Evolutionary conservation across 2,113 vertebrate genomes (phyloP), one percentile per base, ranked within the genome.

Genomic region (Platysteira castanea): DNA sequence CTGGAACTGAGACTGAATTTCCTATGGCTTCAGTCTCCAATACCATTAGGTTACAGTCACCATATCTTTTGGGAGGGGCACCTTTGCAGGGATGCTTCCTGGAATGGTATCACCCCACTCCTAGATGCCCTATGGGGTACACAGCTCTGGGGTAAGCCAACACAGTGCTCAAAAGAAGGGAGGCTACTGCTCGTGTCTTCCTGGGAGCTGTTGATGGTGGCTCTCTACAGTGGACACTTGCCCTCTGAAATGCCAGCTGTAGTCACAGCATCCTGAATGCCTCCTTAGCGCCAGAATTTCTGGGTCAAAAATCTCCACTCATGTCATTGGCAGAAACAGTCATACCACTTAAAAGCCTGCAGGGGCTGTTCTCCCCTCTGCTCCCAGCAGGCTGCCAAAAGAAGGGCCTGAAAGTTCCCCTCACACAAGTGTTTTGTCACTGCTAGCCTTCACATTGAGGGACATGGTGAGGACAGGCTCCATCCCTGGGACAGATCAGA

Each of bases 31-130:
- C 64, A 44, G 10, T 44, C 28, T 77, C 50, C 1, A 3, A 13
- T 13, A 37, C 5, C 1, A 1, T 41, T 68, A 56, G n/a, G 6
- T 53, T 49, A 47, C 0, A 6, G 11, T 67, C 1, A 0, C 19
- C 10, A 63, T 14, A 41, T 4, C 5, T 86, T 87, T 84, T 47
- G 63, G 21, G 59, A 84, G 52, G 8, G 11, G 6, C 6, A 41
- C 5, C 3, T 76, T 64, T 69, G 16, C 41, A 81, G 28, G 13
- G 8, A 22, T 56, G 19, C 35, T 91, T 80, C 12, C 46, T 44
- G 13, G 30, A 60, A 54, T 27, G 23, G 15, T 17, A 27, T 54
- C 17, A 44, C 4, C 9, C 37, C 19, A 35, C 21, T 33, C 20
- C 9, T 35, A 42, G 6, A 3, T 37, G 16, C 9, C 23, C 20